Percentiles rank a stretch among this genome's conserved stretches.
phyloP scores from a whole-genome alignment of 2,113 vertebrate genomes.

The Silurus meridionalis region DNA sequence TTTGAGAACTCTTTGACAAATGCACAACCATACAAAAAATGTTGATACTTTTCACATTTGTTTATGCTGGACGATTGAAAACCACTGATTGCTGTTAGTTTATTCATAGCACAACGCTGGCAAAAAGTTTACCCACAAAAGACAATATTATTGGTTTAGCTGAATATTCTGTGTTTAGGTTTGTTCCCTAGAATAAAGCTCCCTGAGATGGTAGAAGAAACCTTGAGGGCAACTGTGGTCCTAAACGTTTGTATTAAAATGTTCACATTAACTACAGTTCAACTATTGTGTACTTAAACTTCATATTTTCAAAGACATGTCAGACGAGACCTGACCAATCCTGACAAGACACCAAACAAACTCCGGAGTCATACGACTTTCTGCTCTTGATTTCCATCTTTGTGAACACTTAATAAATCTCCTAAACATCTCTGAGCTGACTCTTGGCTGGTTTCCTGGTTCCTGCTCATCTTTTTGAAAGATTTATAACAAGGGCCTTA shows the following conservation, averaged over 20 bases:
- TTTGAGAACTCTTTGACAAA: too few relatives aligned
- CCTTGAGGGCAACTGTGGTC: too few relatives aligned
- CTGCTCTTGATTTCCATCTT: neutral
- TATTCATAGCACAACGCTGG: neutral
- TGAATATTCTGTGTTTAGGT: too few relatives aligned
- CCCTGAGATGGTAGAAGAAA: too few relatives aligned
- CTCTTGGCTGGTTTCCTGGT: neutral
- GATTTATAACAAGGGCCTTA: neutral
- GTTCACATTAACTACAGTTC: too few relatives aligned
- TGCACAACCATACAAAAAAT: too few relatives aligned
- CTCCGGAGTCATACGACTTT: neutral
- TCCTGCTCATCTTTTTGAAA: neutral
- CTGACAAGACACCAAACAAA: neutral
- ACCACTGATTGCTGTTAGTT: neutral
- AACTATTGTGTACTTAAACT: neutral
- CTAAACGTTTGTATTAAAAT: too few relatives aligned
- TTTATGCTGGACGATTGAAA: neutral
- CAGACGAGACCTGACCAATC: neutral
- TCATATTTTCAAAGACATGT: neutral
- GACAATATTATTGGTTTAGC: too few relatives aligned
- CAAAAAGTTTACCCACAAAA: neutral
- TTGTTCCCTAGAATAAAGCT: too few relatives aligned
- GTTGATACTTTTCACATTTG: too few relatives aligned
- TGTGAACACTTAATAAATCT: neutral
- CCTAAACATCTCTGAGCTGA: neutral